phyloP scores from a whole-genome alignment of 2,888 invertebrate genomes.

The Drosophila atroscutellata region DNA sequence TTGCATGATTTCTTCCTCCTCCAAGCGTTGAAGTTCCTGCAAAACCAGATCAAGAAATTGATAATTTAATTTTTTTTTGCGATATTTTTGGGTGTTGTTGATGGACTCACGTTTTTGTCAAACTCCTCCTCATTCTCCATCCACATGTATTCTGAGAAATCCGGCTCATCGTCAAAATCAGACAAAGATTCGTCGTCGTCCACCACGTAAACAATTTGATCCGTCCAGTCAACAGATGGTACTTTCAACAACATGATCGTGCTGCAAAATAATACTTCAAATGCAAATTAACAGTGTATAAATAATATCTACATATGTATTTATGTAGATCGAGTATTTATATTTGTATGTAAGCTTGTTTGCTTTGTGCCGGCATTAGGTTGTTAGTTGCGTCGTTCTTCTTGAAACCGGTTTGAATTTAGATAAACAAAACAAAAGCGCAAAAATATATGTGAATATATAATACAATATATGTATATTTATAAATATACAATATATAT shows the following conservation, averaged over 20 bases:
- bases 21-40: slow-evolving; percentile 93
- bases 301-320: background rate
- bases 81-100: background rate
- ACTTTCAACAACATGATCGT: slow-evolving; percentile 83
- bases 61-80: background rate
- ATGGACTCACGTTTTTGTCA: slow-evolving; percentile 90
- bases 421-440: slow-evolving; percentile 31
- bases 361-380: slow-evolving; percentile 46
- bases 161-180: slow-evolving; percentile 85
- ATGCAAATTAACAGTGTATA: background rate
- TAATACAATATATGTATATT: slow-evolving; percentile 11
- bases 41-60: background rate
- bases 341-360: slow-evolving; percentile 17
- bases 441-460: slow-evolving; percentile 8
- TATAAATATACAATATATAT: slow-evolving; percentile 23
- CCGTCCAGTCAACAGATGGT: slow-evolving; percentile 84
- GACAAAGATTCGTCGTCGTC: slow-evolving; percentile 83
- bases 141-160: slow-evolving; percentile 97
- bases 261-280: slow-evolving; percentile 19
- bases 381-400: slow-evolving; percentile 50
- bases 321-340: background rate
- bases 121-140: slow-evolving; percentile 98
- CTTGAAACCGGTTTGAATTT: slow-evolving; percentile 61
- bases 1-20: slow-evolving; percentile 94
- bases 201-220: slow-evolving; percentile 82